Conservation (phyloP, 2,888 invertebrate genomes). For the Leucophenga montana region DNA sequence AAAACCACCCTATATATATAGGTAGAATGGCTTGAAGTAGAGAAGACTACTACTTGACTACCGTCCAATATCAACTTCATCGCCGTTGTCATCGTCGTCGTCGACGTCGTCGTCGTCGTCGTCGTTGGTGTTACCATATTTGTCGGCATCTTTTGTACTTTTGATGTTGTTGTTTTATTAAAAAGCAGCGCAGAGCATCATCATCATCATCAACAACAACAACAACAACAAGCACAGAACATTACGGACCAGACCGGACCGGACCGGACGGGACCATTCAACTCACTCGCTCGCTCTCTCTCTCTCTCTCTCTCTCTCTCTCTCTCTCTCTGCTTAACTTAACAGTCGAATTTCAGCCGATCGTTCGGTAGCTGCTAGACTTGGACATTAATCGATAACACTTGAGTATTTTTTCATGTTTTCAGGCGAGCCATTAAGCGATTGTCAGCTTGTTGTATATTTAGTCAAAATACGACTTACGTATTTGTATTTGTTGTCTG, state of each 20-base stretch:
- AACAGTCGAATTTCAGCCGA: constrained; percentile 56
- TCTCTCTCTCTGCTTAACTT: too few species aligned
- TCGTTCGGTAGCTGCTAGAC: constrained; percentile 72
- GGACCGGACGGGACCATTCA: not conserved
- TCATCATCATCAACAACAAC: constrained; percentile 27
- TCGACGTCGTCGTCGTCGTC: not conserved
- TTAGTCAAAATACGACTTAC: constrained; percentile 47
- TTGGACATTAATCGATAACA: constrained; percentile 74
- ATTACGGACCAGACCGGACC: not conserved
- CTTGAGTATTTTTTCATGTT: constrained; percentile 74
- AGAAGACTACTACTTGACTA: too few species aligned
- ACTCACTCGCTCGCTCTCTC: too few species aligned
- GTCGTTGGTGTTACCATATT: constrained; percentile 32
- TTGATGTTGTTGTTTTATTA: constrained; percentile 41
- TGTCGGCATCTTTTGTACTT: constrained; percentile 66
- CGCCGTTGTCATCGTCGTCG: too few species aligned
- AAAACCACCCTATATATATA: too few species aligned
- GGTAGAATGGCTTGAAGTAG: too few species aligned
- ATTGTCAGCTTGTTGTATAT: constrained; percentile 63
- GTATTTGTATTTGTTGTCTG: not conserved
- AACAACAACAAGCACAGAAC: constrained; percentile 19
- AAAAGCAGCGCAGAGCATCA: constrained; percentile 48
- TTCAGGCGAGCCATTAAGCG: constrained; percentile 74
- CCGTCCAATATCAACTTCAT: too few species aligned
- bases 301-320: too few species aligned